Evolutionary conservation across 1,140 invertebrate genomes (phyloP), one percentile per base, ranked within the genome.

Genomic region (Drosophila ambigua): DNA sequence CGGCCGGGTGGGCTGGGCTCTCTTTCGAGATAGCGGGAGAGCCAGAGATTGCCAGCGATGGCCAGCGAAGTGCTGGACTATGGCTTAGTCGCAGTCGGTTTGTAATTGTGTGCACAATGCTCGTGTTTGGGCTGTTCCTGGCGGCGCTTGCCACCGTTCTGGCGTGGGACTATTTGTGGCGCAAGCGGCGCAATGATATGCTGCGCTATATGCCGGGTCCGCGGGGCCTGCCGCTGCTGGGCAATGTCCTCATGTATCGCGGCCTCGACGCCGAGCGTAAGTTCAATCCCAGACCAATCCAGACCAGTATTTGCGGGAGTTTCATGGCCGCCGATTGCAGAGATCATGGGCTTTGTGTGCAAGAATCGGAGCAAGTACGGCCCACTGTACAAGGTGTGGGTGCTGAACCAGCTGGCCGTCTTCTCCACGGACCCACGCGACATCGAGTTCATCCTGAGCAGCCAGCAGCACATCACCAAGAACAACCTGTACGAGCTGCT

Each of bases 331-430:
- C 4, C 13, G 41, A 28, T n/a, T 41, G 41, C 48, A 89, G 83
- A 74, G 24, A 52, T 80, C 28, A 80, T 87, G 61, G 77, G 72
- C 31, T 72, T 75, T 58, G 64, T 75, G 39, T 16, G 39, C 2
- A 44, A 59, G 31, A 84, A 77, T 55, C 58, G 72, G 13, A 28
- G 20, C 7, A 72, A 79, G 23, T 79, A 82, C 57, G 9, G 91
- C 92, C 51, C 93, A 92, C n/a, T 96, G 93, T 95, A 92, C 96
- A 31, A 93, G 92, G 41, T 93, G 90, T 54, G 95, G 95, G 54
- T 92, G 94, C 24, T 90, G 94, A 11, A 94, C 35, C 71, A 90
- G 41, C 46, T 90, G 72, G 73, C 77, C 15, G 62, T 87, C 1
- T 85, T 82, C 54, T 81, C 67, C 26, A 89, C 16, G 35, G 93